A percentile compares a stretch with the other conserved stretches of the same genome.
Evolutionary conservation across 2,888 invertebrate species (phyloP).

Genomic region (Dicyrtoma fusca): DNA sequence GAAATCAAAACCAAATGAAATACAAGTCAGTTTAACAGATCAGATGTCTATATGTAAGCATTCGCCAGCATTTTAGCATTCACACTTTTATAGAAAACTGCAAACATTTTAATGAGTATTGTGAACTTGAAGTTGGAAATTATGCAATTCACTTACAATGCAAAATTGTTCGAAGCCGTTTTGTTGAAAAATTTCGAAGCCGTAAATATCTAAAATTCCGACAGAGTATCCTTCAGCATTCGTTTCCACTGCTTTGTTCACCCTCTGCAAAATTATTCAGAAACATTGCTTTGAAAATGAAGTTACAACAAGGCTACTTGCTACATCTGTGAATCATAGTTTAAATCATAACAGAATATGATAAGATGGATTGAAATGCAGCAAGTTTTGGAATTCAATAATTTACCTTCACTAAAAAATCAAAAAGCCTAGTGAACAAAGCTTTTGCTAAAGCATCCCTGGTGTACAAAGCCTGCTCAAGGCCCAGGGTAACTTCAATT

Average conservation of each 20-base stretch:
- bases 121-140: neutral
- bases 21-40: no score
- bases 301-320: neutral
- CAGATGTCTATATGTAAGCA: no score
- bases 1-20: slow-evolving; percentile 56
- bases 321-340: neutral
- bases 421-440: slow-evolving; percentile 68
- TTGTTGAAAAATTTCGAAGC: slow-evolving; percentile 71
- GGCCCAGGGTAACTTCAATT: slow-evolving; percentile 68
- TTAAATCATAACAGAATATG: neutral
- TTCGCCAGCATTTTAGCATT: no score
- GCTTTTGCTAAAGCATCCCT: slow-evolving; percentile 70
- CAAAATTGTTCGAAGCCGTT: slow-evolving; percentile 75
- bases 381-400: no score
- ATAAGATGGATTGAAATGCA: no score
- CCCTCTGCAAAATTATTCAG: slow-evolving; percentile 61
- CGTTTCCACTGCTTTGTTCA: slow-evolving; percentile 66
- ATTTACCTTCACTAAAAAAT: slow-evolving; percentile 65
- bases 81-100: neutral
- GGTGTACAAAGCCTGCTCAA: slow-evolving; percentile 68
- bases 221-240: slow-evolving; percentile 62
- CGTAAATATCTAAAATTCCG: slow-evolving; percentile 72
- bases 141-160: slow-evolving; percentile 57
- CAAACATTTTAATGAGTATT: no score
- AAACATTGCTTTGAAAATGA: neutral